Base-by-base conservation (phyloP, 1,140 invertebrate genomes). In the Cyrtorhinus lividipennis region DNA sequence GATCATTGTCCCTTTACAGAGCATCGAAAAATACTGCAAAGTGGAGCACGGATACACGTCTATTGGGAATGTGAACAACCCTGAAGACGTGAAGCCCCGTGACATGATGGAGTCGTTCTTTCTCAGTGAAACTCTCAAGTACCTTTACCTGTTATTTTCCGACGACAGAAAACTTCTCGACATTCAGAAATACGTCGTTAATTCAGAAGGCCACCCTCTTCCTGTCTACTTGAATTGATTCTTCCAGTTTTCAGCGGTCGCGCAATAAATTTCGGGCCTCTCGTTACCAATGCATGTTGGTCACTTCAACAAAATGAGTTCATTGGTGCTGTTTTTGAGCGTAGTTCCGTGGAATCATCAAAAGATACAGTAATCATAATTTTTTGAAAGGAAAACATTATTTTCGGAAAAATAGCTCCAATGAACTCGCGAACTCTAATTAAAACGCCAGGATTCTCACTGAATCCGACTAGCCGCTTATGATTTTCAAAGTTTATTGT, bases 71-170 rank as follows among this genome's bases (percentile, higher is more conserved):
- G 93, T 96, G 0, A 84, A 86, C 66, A 87, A 83, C 68, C 74
- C 84, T 1, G 68, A 81, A 0, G 82, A 87, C 68, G 82, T 81
- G 1, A 80, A 83, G 58, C 89, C 90, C n/a, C 80, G 83, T 62
- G 93, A 97, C 72, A 86, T 92, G 81, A 95, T 95, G 83, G 94
- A 97, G 72, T 92, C 89, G 10, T 97, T 95, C 73, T 97, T 94
- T 79, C 78, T 94, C 2, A 88, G 85, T n/a, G 94, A 97, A 74
- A 95, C 92, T 0, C 78, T 95, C 0, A 96, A 96, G 73, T 96
- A 96, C 72, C 80, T 95, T 56, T 97, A 92, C 75, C 76, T 97
- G 64, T 75, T 96, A 46, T 94, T 97, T 69, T 87, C 86, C 70
- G 89, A 95, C 67, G 84, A 92, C 71, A 81, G 87, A 66, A 83